Base-by-base conservation (phyloP, 2,888 invertebrate genomes). In the Neria commutata region DNA sequence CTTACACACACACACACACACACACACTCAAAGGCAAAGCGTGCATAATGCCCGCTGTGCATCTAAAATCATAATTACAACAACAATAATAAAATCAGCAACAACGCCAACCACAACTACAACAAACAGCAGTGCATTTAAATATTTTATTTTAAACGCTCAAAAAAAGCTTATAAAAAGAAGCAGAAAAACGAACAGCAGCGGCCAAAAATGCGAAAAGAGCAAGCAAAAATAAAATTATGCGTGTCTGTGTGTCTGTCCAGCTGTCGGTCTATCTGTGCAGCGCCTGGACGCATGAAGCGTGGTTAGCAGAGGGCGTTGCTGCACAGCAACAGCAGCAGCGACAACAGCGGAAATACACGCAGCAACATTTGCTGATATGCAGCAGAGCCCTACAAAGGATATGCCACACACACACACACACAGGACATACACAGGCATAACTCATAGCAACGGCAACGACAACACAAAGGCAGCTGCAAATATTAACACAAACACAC, bases 131-230 rank as follows among this genome's bases (percentile, higher is more conserved):
- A 47, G 23, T 24, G 53, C 52, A 58, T 59, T 62, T 56, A 59
- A 62, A 62, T 62, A 62, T 59, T 59, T 62, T 57, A 63, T 57
- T 60, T 62, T 53, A n/a, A n/a, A n/a, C n/a, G n/a, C n/a, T n/a
- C n/a, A n/a, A n/a, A n/a, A 33, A 33, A 46, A 46, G n/a, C 19
- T 46, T 19, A 23, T 46, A 21, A 6, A 5, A 8, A 42, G 19
- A 14, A 46, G 21, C 21, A 8, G 21, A 10, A 33, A 33, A 33
- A 33, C 14, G 14, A 10, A n/a, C n/a, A n/a, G n/a, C n/a, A 14
- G 37, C 29, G 29, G 29, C 5, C 14, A 23, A 46, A 46, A 46
- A 19, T 46, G 3, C 14, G 8, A 46, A 10, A 14, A 46, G 19
- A 19, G 11, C 11, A 19, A 19, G 19, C 6, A 17, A 46, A 46